Evolutionary conservation across 35 echinoderm and acorn worm species (phyloP).

Genomic region (Heliocidaris tuberculata): DNA sequence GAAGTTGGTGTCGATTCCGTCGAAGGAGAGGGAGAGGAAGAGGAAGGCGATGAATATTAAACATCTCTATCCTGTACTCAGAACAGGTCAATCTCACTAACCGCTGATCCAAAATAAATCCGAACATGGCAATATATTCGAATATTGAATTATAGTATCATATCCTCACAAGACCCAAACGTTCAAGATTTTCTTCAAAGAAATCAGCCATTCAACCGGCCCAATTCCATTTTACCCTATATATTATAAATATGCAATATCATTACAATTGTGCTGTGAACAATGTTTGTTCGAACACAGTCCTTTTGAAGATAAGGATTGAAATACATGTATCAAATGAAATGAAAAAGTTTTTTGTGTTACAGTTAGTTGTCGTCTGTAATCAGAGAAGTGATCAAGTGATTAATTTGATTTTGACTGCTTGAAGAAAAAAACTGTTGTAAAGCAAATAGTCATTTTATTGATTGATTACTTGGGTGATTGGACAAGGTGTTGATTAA

Average conservation of each 20-base stretch:
- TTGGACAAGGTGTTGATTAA: background rate
- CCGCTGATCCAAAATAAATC: background rate
- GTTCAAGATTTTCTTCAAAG: no score
- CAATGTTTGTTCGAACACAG: background rate
- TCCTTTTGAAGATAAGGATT: background rate
- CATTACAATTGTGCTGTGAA: background rate
- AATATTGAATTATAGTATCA: conserved; percentile 42
- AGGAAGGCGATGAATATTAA: conserved; percentile 54
- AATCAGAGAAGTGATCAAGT: no score
- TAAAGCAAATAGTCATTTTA: no score
- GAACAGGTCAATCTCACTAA: background rate
- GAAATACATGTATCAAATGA: background rate
- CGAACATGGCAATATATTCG: background rate
- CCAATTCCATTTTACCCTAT: background rate
- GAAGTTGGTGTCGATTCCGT: conserved; percentile 49
- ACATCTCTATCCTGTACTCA: background rate
- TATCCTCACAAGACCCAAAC: no score
- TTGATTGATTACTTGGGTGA: no score
- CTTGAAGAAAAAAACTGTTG: no score
- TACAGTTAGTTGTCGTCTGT: no score
- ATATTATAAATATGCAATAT: background rate
- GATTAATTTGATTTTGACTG: no score
- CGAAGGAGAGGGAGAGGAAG: conserved; percentile 16
- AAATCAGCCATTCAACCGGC: no score
- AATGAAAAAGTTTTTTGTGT: background rate